A percentile compares a stretch with the other conserved stretches of the same genome.
These are phyloP conservation scores for Lasioglossum vierecki DNA, from an alignment of 2,888 invertebrate species.

Conservation along the genomic window DNA sequence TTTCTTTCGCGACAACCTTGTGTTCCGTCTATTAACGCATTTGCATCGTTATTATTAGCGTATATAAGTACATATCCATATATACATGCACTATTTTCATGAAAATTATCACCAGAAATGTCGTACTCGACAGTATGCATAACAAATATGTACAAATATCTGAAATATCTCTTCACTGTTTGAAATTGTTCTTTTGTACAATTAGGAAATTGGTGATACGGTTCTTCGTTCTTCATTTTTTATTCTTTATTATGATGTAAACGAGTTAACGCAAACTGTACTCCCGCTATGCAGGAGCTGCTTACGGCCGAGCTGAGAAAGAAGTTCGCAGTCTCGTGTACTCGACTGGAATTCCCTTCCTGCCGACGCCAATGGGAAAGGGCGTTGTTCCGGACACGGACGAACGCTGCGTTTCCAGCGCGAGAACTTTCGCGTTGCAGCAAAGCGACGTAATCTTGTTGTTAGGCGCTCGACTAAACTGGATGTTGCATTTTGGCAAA, in stretches of 20 bases:
- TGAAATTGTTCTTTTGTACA: too few relatives aligned
- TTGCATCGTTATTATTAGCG: too few relatives aligned
- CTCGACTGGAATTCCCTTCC: conserved; percentile 91
- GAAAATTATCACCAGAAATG: too few relatives aligned
- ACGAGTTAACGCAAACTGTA: neutral
- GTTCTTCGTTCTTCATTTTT: neutral
- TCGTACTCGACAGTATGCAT: too few relatives aligned
- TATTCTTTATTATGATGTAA: neutral
- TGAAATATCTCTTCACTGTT: too few relatives aligned
- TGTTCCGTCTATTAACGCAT: neutral
- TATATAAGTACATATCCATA: too few relatives aligned
- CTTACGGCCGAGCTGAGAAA: conserved; percentile 91
- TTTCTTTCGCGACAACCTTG: neutral
- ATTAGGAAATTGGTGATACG: too few relatives aligned
- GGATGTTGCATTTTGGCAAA: conserved; percentile 98
- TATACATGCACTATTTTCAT: too few relatives aligned
- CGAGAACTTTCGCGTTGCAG: conserved; percentile 93
- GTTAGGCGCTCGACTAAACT: conserved; percentile 96
- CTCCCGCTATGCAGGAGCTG: conserved; percentile 87
- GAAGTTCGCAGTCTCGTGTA: conserved; percentile 89
- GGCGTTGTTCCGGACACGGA: conserved; percentile 91
- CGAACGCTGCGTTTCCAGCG: conserved; percentile 91
- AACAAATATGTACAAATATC: too few relatives aligned
- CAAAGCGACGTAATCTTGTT: conserved; percentile 95
- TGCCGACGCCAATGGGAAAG: conserved; percentile 98